phyloP scores from a whole-genome alignment of 1,140 invertebrate species.

The Trypoxylus dichotomus region DNA sequence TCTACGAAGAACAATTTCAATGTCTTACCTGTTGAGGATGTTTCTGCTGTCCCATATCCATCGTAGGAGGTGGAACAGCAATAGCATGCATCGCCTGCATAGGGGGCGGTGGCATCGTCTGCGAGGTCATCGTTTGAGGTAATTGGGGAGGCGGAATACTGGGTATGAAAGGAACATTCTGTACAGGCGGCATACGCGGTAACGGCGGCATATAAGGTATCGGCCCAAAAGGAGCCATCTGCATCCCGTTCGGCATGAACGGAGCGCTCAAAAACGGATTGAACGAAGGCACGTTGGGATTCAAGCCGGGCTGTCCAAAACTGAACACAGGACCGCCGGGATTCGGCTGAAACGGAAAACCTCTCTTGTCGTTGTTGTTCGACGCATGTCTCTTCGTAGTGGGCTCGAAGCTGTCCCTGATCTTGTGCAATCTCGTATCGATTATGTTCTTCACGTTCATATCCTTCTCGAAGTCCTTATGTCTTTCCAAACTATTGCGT shows the following conservation, averaged over 20 bases:
- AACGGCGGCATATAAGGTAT: background rate
- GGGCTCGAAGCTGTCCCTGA: constrained; percentile 31
- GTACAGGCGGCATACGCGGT: constrained; percentile 9
- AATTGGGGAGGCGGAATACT: constrained; percentile 26
- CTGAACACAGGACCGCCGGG: background rate
- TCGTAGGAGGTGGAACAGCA: background rate
- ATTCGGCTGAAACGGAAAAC: constrained; percentile 19
- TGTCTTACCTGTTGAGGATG: constrained; percentile 3
- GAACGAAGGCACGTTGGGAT: constrained; percentile 29
- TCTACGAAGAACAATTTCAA: no score
- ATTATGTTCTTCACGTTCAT: constrained; percentile 48
- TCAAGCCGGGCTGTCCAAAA: background rate
- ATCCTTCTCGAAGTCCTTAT: constrained; percentile 45
- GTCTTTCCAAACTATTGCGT: constrained; percentile 42
- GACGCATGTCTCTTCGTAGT: constrained; percentile 25
- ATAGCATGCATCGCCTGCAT: constrained; percentile 1
- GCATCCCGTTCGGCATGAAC: constrained; percentile 5
- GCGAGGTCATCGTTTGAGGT: constrained; percentile 21
- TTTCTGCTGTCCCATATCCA: constrained; percentile 13
- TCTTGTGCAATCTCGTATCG: constrained; percentile 33
- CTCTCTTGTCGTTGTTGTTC: constrained; percentile 18
- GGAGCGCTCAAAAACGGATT: constrained; percentile 5
- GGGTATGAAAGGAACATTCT: constrained; percentile 26
- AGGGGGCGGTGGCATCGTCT: constrained; percentile 16
- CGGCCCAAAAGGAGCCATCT: background rate